These are phyloP conservation scores for Drosophila subsilvestris DNA, from an alignment of 2,888 invertebrate genomes.

Conservation along the genomic window DNA sequence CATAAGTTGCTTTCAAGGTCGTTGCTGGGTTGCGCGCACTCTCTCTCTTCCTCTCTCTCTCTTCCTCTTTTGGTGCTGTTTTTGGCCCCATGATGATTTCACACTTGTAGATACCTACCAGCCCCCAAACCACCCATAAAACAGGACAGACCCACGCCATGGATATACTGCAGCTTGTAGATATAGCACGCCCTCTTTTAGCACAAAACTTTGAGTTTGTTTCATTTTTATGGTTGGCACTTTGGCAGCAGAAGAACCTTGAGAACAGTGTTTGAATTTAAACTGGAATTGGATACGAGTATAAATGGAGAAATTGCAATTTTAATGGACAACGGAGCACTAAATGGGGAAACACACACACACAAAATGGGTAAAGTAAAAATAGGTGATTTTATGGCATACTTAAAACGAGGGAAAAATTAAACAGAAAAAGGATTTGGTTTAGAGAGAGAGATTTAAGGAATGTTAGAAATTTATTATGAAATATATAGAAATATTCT, in stretches of 20 bases:
- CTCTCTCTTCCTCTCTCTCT: not conserved
- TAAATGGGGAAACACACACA: too few species aligned
- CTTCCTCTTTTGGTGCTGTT: constrained; percentile 4
- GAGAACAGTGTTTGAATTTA: constrained; percentile 23
- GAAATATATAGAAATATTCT: too few species aligned
- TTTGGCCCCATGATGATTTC: constrained; percentile 67
- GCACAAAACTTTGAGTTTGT: constrained; percentile 19
- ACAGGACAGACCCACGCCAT: constrained; percentile 17
- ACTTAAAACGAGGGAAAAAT: not conserved
- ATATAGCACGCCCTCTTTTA: constrained; percentile 59
- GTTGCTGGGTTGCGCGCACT: constrained; percentile 43
- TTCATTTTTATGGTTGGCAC: constrained; percentile 42
- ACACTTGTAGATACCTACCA: constrained; percentile 51
- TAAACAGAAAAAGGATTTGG: not conserved
- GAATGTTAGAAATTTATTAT: not conserved
- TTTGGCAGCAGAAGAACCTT: constrained; percentile 32
- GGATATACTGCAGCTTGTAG: constrained; percentile 19
- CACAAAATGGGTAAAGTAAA: not conserved
- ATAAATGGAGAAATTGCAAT: constrained; percentile 3
- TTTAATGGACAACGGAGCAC: not conserved
- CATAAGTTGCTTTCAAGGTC: constrained; percentile 63
- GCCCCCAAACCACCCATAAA: constrained; percentile 5
- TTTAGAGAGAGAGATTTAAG: not conserved
- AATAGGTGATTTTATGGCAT: not conserved
- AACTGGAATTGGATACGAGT: constrained; percentile 7